phyloP scores from a whole-genome alignment of 2,888 invertebrate genomes.

The Leucania comma region DNA sequence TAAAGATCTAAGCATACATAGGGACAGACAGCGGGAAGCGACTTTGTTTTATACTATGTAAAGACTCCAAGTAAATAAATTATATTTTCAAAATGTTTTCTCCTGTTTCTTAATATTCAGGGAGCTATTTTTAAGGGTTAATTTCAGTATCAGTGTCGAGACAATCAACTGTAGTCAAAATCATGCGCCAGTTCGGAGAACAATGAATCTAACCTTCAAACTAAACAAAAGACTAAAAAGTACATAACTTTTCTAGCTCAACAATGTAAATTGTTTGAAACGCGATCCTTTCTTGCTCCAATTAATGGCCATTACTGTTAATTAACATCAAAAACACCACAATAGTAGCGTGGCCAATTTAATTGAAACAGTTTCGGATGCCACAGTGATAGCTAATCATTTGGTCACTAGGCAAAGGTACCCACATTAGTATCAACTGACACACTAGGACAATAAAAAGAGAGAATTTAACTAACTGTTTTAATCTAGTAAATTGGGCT shows the following conservation, averaged over 20 bases:
- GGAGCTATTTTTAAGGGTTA: too few species aligned
- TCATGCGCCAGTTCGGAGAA: neutral
- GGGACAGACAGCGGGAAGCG: too few species aligned
- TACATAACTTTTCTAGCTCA: neutral
- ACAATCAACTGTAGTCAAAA: neutral
- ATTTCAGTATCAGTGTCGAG: too few species aligned
- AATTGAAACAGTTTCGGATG: constrained; percentile 1
- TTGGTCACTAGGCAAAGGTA: neutral
- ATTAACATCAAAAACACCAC: constrained; percentile 10
- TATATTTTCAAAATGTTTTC: too few species aligned
- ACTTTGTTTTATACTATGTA: too few species aligned
- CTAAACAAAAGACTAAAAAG: neutral
- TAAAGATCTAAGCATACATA: too few species aligned
- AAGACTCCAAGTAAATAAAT: too few species aligned
- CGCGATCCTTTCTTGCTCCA: neutral
- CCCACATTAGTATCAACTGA: neutral
- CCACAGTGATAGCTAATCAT: neutral
- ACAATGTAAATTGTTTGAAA: constrained; percentile 1
- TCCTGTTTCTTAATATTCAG: too few species aligned
- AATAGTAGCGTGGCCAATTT: constrained; percentile 10
- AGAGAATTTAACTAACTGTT: too few species aligned
- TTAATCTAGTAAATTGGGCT: neutral
- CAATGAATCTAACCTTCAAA: neutral
- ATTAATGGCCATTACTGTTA: constrained; percentile 18
- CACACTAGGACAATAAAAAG: too few species aligned